Percentiles rank a stretch among this genome's conserved stretches.
Conservation (phyloP, 2,797 vertebrate genomes). For the Prionace glauca region DNA sequence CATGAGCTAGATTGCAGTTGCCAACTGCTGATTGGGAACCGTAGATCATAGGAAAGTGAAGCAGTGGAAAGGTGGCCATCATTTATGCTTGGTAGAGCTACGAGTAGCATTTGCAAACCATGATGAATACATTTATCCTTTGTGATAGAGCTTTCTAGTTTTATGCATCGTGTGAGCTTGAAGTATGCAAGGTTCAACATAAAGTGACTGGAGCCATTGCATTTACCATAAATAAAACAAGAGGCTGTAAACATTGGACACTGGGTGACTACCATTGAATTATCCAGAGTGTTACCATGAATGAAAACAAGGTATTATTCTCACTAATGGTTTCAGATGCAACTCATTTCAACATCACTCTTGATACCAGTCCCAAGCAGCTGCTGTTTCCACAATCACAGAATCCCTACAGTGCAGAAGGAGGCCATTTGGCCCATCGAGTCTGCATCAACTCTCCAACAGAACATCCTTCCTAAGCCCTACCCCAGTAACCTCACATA, state of each 20-base stretch:
- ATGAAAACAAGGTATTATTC: not conserved
- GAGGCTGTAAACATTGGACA: not conserved
- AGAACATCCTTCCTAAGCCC: no score
- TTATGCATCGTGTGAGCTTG: not conserved
- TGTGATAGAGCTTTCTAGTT: not conserved
- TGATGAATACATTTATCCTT: not conserved
- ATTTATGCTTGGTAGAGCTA: not conserved
- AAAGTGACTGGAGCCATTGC: not conserved
- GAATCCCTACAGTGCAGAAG: no score
- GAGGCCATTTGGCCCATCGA: no score
- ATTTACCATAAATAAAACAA: not conserved
- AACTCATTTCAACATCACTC: not conserved
- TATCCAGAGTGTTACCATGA: not conserved
- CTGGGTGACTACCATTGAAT: no score
- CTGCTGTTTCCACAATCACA: not conserved
- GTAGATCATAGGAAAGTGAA: not conserved
- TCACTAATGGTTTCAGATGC: not conserved
- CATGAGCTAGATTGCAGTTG: not conserved
- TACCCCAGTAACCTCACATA: no score
- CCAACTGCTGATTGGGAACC: not conserved
- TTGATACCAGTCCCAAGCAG: not conserved
- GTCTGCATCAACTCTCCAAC: no score
- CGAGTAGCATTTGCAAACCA: not conserved
- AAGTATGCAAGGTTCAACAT: slow-evolving; percentile 3
- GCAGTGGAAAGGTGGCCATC: not conserved